A percentile compares a stretch with the other conserved stretches of the same genome.
Evolutionary conservation across 2,888 invertebrate species (phyloP).

Genomic region (Epiperipatus broadwayi): DNA sequence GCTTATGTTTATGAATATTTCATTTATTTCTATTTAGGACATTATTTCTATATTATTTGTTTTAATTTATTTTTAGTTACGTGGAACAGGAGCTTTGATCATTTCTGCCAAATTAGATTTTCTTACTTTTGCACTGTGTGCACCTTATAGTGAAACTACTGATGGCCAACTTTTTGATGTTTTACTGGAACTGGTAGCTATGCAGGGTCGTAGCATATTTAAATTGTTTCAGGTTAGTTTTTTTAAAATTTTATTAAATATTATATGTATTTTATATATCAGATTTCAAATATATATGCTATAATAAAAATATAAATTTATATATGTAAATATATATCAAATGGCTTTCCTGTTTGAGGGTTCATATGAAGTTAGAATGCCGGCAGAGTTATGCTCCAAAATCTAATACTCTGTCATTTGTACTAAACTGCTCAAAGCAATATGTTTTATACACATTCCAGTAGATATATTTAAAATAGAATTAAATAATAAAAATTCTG

Average conservation of each 20-base stretch:
- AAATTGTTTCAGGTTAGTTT: constrained; percentile 60
- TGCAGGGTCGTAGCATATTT: constrained; percentile 70
- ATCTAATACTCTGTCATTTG: no score
- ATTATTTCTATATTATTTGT: background rate
- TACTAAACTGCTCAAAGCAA: no score
- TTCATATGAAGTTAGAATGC: no score
- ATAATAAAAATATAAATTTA: no score
- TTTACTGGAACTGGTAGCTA: constrained; percentile 78
- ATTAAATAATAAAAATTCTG: no score
- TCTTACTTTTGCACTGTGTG: constrained; percentile 87
- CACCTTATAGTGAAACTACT: constrained; percentile 97
- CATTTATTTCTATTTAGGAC: background rate
- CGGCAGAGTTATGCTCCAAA: no score
- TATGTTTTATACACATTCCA: no score
- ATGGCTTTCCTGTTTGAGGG: no score
- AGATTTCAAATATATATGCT: no score
- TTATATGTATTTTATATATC: no score
- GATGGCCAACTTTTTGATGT: constrained; percentile 88
- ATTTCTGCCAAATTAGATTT: constrained; percentile 96
- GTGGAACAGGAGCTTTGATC: constrained; percentile 82
- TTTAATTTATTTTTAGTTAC: constrained; percentile 39
- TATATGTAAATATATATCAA: no score
- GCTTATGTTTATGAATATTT: background rate
- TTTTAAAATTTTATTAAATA: background rate
- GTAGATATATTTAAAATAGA: no score